Conservation (phyloP, 2,113 vertebrate genomes). For the Tenebrosternarchus preto region DNA sequence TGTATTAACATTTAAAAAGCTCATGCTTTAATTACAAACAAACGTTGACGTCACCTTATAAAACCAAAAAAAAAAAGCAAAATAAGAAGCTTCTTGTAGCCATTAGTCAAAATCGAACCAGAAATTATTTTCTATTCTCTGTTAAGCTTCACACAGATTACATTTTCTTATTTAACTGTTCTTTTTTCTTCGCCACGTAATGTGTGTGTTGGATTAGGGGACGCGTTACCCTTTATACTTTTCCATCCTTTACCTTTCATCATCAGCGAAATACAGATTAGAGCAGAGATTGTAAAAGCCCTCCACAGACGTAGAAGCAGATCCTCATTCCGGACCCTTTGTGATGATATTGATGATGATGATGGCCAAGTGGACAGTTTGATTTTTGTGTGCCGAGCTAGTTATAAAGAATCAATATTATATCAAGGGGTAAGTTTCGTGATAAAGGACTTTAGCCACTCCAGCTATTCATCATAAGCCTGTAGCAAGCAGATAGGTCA, state of each 20-base stretch:
- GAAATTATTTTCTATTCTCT: slow-evolving; percentile 41
- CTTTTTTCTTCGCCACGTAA: slow-evolving; percentile 17
- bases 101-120: background rate
- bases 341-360: slow-evolving; percentile 99
- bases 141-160: slow-evolving; percentile 37
- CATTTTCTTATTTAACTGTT: slow-evolving; percentile 33
- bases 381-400: slow-evolving; percentile 99
- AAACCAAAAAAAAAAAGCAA: too few relatives aligned
- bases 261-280: slow-evolving; percentile 93
- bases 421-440: slow-evolving; percentile 99
- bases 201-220: slow-evolving; percentile 63
- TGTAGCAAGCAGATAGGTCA: slow-evolving; percentile 99
- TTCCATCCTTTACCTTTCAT: slow-evolving; percentile 78
- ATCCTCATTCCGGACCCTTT: slow-evolving; percentile 95
- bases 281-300: slow-evolving; percentile 82
- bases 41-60: slow-evolving; percentile 12
- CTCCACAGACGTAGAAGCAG: slow-evolving; percentile 59
- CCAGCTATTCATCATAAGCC: slow-evolving; percentile 99
- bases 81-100: background rate
- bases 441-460: slow-evolving; percentile 99
- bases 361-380: slow-evolving; percentile 99
- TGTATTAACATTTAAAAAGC: too few relatives aligned
- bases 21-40: background rate
- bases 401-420: slow-evolving; percentile 99
- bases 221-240: slow-evolving; percentile 65